Conservation (phyloP, 2,888 invertebrate genomes). For the Aromia moschata region DNA sequence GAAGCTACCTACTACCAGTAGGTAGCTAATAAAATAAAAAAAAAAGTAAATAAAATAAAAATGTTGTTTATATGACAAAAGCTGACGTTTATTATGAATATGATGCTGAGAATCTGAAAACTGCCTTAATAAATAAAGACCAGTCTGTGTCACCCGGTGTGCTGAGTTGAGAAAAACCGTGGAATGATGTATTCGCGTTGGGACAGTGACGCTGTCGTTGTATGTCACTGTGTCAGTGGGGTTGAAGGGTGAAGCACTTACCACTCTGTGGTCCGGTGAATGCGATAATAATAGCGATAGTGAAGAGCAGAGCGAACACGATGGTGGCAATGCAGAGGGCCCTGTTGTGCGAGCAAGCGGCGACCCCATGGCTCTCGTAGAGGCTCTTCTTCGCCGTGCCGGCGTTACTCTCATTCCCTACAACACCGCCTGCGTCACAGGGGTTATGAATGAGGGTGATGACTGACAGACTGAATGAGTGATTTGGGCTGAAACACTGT, state of each 20-base stretch:
- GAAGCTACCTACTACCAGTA: no score
- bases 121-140: no score
- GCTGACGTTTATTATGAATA: no score
- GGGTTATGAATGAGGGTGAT: conserved; percentile 60
- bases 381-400: conserved; percentile 73
- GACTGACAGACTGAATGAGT: conserved; percentile 55
- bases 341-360: conserved; percentile 86
- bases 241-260: conserved; percentile 62
- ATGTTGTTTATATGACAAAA: no score
- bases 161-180: no score
- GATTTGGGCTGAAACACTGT: conserved; percentile 54
- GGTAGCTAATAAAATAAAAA: no score
- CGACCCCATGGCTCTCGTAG: conserved; percentile 80
- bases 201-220: conserved; percentile 1
- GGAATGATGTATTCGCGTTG: no score
- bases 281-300: conserved; percentile 86
- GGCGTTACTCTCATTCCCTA: conserved; percentile 71
- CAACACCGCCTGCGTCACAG: conserved; percentile 64
- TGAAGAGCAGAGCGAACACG: conserved; percentile 81
- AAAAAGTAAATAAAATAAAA: no score
- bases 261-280: conserved; percentile 89
- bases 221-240: background rate
- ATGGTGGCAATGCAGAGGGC: conserved; percentile 84
- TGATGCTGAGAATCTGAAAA: no score
- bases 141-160: no score